Base-by-base conservation (phyloP, 2,797 vertebrate species). In the Neopelma chrysocephalum region DNA sequence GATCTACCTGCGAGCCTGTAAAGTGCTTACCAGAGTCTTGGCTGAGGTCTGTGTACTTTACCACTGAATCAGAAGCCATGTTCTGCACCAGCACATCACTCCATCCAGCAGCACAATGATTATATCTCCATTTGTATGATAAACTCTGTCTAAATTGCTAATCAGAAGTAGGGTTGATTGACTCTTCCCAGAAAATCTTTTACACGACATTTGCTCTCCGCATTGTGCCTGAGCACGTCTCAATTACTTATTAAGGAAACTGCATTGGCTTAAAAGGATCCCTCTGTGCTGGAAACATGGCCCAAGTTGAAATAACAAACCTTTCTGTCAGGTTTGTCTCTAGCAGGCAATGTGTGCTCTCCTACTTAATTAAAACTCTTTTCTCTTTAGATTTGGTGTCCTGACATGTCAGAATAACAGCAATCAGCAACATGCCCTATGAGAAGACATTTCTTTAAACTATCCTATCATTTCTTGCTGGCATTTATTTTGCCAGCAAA, bases 361-460 rank as follows among this genome's bases (percentile, higher is more conserved):
- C 45, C 45, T 53, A 32, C 51, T 89, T 96, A 87, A 95, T 87
- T 95, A 93, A 93, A 94, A 54, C 5, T 65, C n/a, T 27, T 81
- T 18, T 91, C 29, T 90, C 47, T 60, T 68, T 84, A 87, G 73
- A 48, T 76, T 71, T 78, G 38, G 7, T 86, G 70, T 9, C 66
- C n/a, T 50, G 27, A 18, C 25, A 2, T 43, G 72, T 62, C 42
- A 93, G 47, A 51, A 54, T 65, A 86, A 64, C 9, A 64, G 45
- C 12, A 68, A 57, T 72, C 73, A 58, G 31, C 40, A 85, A 68
- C 54, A 29, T 61, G 47, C 14, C 20, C 36, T 43, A 19, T 61
- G 20, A 58, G 88, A 82, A 73, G 43, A 50, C 8, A 31, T 87
- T 91, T 80, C 51, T 93, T 89, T 90, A 70, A 87, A 85, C 26